These are phyloP conservation scores for Plagiodera versicolora DNA, from an alignment of 2,888 invertebrate species.

Conservation along the genomic window DNA sequence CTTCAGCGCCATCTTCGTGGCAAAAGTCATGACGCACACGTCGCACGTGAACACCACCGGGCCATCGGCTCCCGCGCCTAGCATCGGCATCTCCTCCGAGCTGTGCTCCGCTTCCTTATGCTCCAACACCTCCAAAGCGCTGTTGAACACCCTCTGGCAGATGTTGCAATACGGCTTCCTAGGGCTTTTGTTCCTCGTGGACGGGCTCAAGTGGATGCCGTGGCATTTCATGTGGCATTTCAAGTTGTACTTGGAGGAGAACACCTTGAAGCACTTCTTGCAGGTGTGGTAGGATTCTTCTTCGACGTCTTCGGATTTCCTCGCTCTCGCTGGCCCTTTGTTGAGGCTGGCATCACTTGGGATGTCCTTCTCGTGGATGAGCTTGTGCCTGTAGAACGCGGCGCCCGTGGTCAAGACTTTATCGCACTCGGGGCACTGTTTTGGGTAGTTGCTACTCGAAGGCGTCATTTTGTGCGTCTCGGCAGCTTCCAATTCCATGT, in stretches of 20 bases:
- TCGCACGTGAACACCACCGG: slow-evolving; percentile 49
- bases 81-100: slow-evolving; percentile 31
- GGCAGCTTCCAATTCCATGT: slow-evolving; percentile 45
- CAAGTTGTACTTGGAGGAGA: slow-evolving; percentile 53
- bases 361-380: slow-evolving; percentile 44
- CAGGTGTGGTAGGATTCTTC: slow-evolving; percentile 53
- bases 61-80: slow-evolving; percentile 22
- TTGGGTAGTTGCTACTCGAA: slow-evolving; percentile 38
- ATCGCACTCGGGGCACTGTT: slow-evolving; percentile 46
- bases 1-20: slow-evolving; percentile 49
- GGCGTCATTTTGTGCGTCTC: slow-evolving; percentile 36
- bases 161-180: slow-evolving; percentile 62
- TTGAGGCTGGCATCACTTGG: slow-evolving; percentile 12
- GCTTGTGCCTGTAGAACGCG: slow-evolving; percentile 46
- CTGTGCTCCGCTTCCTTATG: slow-evolving; percentile 59
- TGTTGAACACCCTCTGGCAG: slow-evolving; percentile 65
- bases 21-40: slow-evolving; percentile 54
- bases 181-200: slow-evolving; percentile 38
- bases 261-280: slow-evolving; percentile 57
- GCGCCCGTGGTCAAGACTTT: slow-evolving; percentile 45
- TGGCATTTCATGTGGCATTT: slow-evolving; percentile 57
- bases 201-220: slow-evolving; percentile 49
- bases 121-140: slow-evolving; percentile 58
- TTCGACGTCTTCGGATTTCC: slow-evolving; percentile 35
- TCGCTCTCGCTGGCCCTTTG: slow-evolving; percentile 16